A percentile compares a stretch with the other conserved stretches of the same genome.
phyloP scores from a whole-genome alignment of 2,797 vertebrate genomes.

The Halcyon leucocephala region DNA sequence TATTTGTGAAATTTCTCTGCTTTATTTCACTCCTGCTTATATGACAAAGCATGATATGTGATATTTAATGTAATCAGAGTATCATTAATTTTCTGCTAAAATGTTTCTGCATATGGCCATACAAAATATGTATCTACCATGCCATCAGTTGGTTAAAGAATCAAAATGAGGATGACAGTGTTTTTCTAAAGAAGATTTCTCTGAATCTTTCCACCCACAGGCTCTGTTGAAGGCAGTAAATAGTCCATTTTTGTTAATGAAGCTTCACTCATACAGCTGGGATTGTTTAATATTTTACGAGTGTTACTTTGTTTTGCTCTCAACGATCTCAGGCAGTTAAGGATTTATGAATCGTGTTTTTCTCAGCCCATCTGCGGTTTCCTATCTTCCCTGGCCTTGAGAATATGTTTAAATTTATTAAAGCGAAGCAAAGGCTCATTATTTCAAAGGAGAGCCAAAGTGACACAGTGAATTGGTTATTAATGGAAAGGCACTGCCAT shows the following conservation, averaged over 20 bases:
- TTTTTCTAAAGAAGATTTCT: conserved; percentile 78
- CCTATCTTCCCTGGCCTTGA: conserved; percentile 99
- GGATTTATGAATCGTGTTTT: conserved; percentile 99
- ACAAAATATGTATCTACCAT: conserved; percentile 64
- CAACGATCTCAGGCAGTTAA: conserved; percentile 93
- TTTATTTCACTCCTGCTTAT: conserved; percentile 35
- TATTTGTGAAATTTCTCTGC: conserved; percentile 13
- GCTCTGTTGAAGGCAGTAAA: conserved; percentile 83
- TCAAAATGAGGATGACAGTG: conserved; percentile 74
- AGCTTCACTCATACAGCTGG: conserved; percentile 87
- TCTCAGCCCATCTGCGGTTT: conserved; percentile 96
- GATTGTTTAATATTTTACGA: conserved; percentile 91
- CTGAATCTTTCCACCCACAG: conserved; percentile 82
- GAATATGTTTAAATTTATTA: conserved; percentile 99
- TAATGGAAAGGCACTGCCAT: conserved; percentile 99
- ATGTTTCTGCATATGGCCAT: conserved; percentile 49
- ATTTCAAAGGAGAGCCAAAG: conserved; percentile 98
- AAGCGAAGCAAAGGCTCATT: conserved; percentile 99
- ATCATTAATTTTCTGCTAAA: conserved; percentile 69
- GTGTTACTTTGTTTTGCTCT: conserved; percentile 93
- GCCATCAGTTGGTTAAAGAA: conserved; percentile 75
- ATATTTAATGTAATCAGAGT: conserved; percentile 48
- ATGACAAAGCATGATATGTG: conserved; percentile 16
- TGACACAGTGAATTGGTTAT: conserved; percentile 99
- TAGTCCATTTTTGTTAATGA: conserved; percentile 89